Percentiles rank a stretch among this genome's conserved stretches.
Evolutionary conservation across 2,888 invertebrate genomes (phyloP).

Genomic region (Lochmaea capreae): DNA sequence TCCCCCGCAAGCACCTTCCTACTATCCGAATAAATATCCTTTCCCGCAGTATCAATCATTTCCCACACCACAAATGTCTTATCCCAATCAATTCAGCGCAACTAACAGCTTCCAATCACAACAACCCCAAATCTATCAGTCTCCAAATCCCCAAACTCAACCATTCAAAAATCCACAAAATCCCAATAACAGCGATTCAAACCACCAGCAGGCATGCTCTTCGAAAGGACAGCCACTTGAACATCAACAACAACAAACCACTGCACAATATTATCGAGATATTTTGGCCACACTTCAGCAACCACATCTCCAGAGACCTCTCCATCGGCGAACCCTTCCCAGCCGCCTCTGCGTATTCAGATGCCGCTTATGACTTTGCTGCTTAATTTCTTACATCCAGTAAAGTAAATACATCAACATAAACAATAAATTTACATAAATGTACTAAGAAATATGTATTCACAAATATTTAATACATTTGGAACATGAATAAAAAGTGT

Average conservation of each 20-base stretch:
- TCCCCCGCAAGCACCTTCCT: slow-evolving; percentile 7
- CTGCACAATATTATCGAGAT: slow-evolving; percentile 23
- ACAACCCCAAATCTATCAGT: slow-evolving; percentile 19
- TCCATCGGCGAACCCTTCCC: slow-evolving; percentile 15
- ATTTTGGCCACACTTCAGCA: slow-evolving; percentile 10
- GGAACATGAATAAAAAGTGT: not conserved
- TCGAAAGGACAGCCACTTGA: slow-evolving; percentile 24
- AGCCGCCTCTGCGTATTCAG: slow-evolving; percentile 9
- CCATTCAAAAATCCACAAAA: slow-evolving; percentile 18
- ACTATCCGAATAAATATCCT: slow-evolving; percentile 10
- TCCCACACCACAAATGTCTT: slow-evolving; percentile 25
- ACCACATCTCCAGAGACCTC: slow-evolving; percentile 14
- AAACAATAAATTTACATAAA: too few species aligned
- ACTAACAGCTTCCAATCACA: slow-evolving; percentile 19
- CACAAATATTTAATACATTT: too few species aligned
- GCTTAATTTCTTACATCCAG: too few species aligned
- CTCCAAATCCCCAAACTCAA: slow-evolving; percentile 19
- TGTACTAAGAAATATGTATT: too few species aligned
- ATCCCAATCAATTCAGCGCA: slow-evolving; percentile 24
- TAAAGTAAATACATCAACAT: too few species aligned
- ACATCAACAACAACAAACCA: slow-evolving; percentile 21
- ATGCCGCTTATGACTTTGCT: too few species aligned
- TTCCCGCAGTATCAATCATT: slow-evolving; percentile 14
- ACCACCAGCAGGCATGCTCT: slow-evolving; percentile 22
- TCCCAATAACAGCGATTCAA: slow-evolving; percentile 21